A percentile compares a stretch with the other conserved stretches of the same genome.
Conservation (phyloP, 1,140 invertebrate species). For the Lepidurus apus region DNA sequence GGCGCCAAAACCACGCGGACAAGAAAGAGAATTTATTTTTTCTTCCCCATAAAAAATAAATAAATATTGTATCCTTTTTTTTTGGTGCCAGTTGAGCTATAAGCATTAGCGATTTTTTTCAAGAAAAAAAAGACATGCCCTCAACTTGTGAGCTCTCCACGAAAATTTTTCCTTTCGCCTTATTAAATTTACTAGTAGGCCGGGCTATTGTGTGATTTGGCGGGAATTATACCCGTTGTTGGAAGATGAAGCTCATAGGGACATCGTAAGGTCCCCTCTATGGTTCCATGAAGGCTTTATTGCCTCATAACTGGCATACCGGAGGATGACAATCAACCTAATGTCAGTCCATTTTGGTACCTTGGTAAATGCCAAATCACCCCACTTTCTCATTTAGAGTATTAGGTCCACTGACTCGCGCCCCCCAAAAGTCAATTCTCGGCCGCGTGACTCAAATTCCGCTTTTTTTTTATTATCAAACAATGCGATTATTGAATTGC, state of each 20-base stretch:
- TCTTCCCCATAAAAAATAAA: not conserved
- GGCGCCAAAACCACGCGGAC: not conserved
- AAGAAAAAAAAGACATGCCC: not conserved
- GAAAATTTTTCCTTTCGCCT: not conserved
- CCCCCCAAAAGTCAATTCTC: not conserved
- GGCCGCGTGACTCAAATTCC: not conserved
- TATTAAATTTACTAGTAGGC: slow-evolving; percentile 11
- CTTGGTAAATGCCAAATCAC: slow-evolving; percentile 13
- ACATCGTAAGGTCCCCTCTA: not conserved
- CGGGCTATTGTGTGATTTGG: slow-evolving; percentile 13
- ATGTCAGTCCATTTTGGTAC: slow-evolving; percentile 18
- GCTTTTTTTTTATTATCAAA: no score
- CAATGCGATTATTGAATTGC: no score
- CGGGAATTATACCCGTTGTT: slow-evolving; percentile 9
- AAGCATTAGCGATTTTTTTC: not conserved
- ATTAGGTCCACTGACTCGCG: not conserved
- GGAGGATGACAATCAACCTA: slow-evolving; percentile 21
- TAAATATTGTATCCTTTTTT: not conserved
- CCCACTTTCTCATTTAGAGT: slow-evolving; percentile 10
- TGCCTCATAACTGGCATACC: slow-evolving; percentile 17
- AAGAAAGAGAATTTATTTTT: not conserved
- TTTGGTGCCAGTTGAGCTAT: not conserved
- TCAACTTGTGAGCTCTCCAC: not conserved
- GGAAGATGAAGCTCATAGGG: not conserved
- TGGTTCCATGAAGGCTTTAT: not conserved